Base-by-base conservation (phyloP, 2,888 invertebrate genomes). In the Folsomia candida region DNA sequence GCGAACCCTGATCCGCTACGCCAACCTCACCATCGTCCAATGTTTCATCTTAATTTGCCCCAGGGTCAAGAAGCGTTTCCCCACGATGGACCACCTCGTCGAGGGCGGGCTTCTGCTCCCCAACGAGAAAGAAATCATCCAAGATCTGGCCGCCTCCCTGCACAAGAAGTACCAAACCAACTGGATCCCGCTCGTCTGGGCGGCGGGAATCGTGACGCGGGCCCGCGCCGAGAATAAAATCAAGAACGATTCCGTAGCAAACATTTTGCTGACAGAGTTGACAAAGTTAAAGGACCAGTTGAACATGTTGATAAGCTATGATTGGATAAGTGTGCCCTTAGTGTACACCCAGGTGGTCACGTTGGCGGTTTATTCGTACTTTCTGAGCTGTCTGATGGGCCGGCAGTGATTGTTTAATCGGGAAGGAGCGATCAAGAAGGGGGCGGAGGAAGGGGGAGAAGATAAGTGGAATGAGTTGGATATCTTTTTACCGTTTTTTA, bases 201-300 rank as follows among this genome's bases (percentile, higher is more conserved):
- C 82, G 4, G 77, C 81, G 18, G 77, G 80, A n/a, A 78, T 81
- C 18, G 74, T 79, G 20, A 77, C 78, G 11, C 76, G 80, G 51
- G 81, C 82, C 1, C 68, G 81, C 20, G 81, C 76, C 51, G 82
- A 82, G 71, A 80, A 79, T 6, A 71, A 80, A 37, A 79, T 82
- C 28, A 73, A 74, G 25, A 80, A 81, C 64, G 85, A 85, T 71
- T 83, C 83, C 72, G 83, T 84, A n/a, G n/a, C n/a, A n/a, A n/a
- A n/a, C n/a, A n/a, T n/a, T n/a, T n/a, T n/a, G n/a, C n/a, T n/a
- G n/a, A n/a, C n/a, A n/a, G n/a, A n/a, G n/a, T n/a, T n/a, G n/a
- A n/a, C n/a, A n/a, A n/a, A n/a, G n/a, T n/a, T n/a, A n/a, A n/a
- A n/a, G n/a, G n/a, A n/a, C n/a, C n/a, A n/a, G n/a, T n/a, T n/a